A percentile compares a stretch with the other conserved stretches of the same genome.
These are phyloP conservation scores for Amblyopsis hoosieri DNA, from an alignment of 2,797 vertebrate species.

Conservation along the genomic window DNA sequence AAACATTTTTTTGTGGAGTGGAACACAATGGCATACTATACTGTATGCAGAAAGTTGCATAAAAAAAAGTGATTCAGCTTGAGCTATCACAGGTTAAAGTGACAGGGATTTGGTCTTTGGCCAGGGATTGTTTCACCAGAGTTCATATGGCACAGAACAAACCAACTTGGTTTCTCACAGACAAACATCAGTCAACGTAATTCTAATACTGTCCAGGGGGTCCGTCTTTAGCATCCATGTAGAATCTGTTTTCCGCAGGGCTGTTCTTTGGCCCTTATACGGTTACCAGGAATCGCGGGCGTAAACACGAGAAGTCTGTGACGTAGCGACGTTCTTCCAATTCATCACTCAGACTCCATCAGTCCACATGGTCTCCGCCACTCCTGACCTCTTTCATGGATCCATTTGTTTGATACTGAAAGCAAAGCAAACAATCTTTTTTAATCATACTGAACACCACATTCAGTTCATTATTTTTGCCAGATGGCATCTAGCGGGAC, in stretches of 20 bases:
- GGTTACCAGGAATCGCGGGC: conserved; percentile 38
- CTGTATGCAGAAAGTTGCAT: too few species aligned
- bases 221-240: conserved; percentile 18
- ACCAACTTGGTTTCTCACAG: conserved; percentile 47
- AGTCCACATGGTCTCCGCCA: conserved; percentile 91
- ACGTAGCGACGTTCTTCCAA: conserved; percentile 12
- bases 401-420: conserved; percentile 98
- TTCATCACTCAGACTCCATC: conserved; percentile 79
- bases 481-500: too few species aligned
- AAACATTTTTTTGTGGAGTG: too few species aligned
- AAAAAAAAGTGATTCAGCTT: neutral
- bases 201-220: conserved; percentile 33
- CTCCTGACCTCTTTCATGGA: conserved; percentile 97
- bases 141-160: conserved; percentile 49
- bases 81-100: conserved; percentile 20
- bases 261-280: conserved; percentile 40
- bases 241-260: conserved; percentile 44
- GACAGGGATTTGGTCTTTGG: conserved; percentile 10
- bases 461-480: too few species aligned
- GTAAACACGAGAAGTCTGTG: neutral
- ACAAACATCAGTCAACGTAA: conserved; percentile 21
- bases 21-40: too few species aligned
- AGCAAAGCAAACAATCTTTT: conserved; percentile 11
- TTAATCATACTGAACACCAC: too few species aligned
- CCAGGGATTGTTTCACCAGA: conserved; percentile 26